phyloP scores from a whole-genome alignment of 2,797 vertebrate genomes.

The Phalloptychus januarius region DNA sequence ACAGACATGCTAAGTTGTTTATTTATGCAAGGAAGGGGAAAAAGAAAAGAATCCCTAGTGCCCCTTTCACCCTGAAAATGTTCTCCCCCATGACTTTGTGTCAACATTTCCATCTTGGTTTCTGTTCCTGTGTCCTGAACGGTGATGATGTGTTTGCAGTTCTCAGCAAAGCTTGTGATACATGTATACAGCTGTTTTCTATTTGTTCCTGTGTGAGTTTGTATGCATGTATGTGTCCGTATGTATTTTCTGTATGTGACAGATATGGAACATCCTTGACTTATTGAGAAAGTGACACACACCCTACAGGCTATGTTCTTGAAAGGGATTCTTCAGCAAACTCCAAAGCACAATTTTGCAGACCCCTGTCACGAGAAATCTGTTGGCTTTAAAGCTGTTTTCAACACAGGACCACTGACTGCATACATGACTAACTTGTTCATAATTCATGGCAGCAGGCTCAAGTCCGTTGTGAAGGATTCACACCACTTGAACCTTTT shows the following conservation, averaged over 20 bases:
- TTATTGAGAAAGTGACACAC: slow-evolving; percentile 70
- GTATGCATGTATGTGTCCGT: slow-evolving; percentile 35
- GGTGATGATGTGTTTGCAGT: slow-evolving; percentile 51
- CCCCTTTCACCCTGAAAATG: slow-evolving; percentile 30
- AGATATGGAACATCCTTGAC: slow-evolving; percentile 80
- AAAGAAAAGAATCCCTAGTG: slow-evolving; percentile 47
- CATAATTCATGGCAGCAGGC: background rate
- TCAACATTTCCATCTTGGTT: slow-evolving; percentile 48
- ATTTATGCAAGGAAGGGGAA: slow-evolving; percentile 71
- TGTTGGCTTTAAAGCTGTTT: slow-evolving; percentile 32
- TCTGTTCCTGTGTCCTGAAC: slow-evolving; percentile 44
- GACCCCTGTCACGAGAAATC: slow-evolving; percentile 62
- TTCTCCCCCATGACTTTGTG: slow-evolving; percentile 3
- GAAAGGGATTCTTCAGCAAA: slow-evolving; percentile 69
- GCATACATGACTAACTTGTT: background rate
- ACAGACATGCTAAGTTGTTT: slow-evolving; percentile 81
- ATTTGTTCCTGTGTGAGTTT: slow-evolving; percentile 23
- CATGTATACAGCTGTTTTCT: slow-evolving; percentile 57
- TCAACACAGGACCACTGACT: slow-evolving; percentile 26
- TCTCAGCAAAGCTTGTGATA: slow-evolving; percentile 66
- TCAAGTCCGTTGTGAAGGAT: background rate
- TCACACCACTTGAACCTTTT: background rate
- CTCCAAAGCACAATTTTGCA: slow-evolving; percentile 52
- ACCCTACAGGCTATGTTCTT: slow-evolving; percentile 69
- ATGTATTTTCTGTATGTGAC: slow-evolving; percentile 71